Evolutionary conservation across 2,888 invertebrate genomes (phyloP), one percentile per base, ranked within the genome.

Genomic region (Eutolmus rufibarbis): DNA sequence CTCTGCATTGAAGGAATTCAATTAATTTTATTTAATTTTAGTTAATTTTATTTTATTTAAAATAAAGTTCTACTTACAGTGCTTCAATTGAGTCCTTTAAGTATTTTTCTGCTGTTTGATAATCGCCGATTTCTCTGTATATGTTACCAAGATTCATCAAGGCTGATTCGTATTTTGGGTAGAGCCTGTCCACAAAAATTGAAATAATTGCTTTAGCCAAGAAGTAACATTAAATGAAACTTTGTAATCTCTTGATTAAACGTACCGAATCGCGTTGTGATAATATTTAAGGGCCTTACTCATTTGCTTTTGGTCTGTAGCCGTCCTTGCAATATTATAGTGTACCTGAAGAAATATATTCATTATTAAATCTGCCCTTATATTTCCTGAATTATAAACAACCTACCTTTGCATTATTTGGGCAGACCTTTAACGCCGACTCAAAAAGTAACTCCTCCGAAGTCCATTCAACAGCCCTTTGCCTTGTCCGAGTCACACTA

Each of bases 161-260:
- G 0, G 98, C 98, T 91, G 98, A 97, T 92, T 98, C 97, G 91
- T 99, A 99, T 90, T 97, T 97, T 0, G 98, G 98, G 92, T 98
- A 97, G 90, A 97, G 94, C 91, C 97, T 96, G 77, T 28, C 8
- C 28, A 66, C 12, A 66, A 89, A 86, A 82, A 31, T 12, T 16
- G 28, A 74, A 85, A 51, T 31, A 77, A 77, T 14, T 16, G 51
- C 16, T 51, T 51, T 4, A 34, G 34, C 7, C 34, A 34, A 34
- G 5, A 34, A 34, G 0, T 8, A 37, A 37, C 37, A 40, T 12
- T 40, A 40, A 40, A 40, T 40, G 1, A n/a, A 51, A n/a, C 12
- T 40, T 12, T 40, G 9, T 14, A 2, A 9, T 16, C 8, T 56
- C 19, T 12, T 5, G 23, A 23, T 8, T 19, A 23, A 34, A 88